A percentile compares a stretch with the other conserved stretches of the same genome.
Conservation (phyloP, 2,888 invertebrate species). For the Machimus rusticus region DNA sequence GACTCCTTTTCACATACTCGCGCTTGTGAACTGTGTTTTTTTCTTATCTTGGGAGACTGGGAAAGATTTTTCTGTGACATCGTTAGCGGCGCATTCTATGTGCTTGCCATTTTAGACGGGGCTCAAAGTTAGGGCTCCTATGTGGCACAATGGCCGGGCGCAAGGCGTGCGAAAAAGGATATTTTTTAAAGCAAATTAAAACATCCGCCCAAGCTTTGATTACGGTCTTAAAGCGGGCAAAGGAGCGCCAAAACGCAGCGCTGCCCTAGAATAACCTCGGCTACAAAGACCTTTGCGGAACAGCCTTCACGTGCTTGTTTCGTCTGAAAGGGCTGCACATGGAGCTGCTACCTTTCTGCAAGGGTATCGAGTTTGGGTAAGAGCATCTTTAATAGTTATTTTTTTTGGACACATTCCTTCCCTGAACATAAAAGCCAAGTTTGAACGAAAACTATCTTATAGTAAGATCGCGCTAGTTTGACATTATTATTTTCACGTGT, state of each 20-base stretch:
- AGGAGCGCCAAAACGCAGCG: not conserved
- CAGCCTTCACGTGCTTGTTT: not conserved
- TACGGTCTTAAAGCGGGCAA: not conserved
- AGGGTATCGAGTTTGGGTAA: not conserved
- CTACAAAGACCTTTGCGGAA: not conserved
- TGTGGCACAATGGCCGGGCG: not conserved
- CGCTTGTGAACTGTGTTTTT: not conserved
- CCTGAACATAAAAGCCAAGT: no score
- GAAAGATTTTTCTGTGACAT: conserved; percentile 20
- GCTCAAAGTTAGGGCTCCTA: conserved; percentile 13
- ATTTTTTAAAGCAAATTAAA: conserved; percentile 29
- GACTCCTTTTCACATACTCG: conserved; percentile 16
- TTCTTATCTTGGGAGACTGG: not conserved
- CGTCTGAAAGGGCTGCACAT: not conserved
- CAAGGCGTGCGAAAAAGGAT: conserved; percentile 1
- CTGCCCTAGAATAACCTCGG: not conserved
- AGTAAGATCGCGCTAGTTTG: no score
- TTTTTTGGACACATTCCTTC: no score
- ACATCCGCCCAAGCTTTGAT: conserved; percentile 7
- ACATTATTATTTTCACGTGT: no score
- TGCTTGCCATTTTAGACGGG: conserved; percentile 22
- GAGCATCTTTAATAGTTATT: no score
- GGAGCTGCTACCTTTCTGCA: not conserved
- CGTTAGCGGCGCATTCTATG: conserved; percentile 9
- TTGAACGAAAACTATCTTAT: no score